Evolutionary conservation across 2,888 invertebrate genomes (phyloP), one percentile per base, ranked within the genome.

Genomic region (Athalia cordata): DNA sequence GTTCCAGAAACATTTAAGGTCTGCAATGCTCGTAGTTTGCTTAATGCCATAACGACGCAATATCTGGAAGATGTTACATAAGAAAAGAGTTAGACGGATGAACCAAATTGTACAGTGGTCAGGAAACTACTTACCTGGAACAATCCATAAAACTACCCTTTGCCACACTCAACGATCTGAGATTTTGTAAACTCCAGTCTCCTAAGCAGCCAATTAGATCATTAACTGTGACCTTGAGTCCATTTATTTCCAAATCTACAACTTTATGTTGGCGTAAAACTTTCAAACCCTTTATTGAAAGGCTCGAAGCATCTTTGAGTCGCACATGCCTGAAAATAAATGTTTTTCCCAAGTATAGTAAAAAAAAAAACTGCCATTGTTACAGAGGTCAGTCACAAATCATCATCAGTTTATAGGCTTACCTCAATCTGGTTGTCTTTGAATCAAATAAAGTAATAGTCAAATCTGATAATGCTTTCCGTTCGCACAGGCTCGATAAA

Each of bases 1-100:
- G 94, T 95, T 83, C 93, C 91, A 79, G 94, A 93, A 4, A 95
- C 93, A 89, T 94, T 94, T 66, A 95, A 88, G 77, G 90, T 91
- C 80, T 91, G 92, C 76, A 95, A 88, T 81, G 92, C 93, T 80
- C 92, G 92, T 59, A 95, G 90, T 85, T 93, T 92, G 49, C 93
- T 92, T 81, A 94, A 90, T 62, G 93, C 92, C 65, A 94, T 92
- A 78, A 93, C 91, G 52, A 93, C 92, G 85, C 92, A 92, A 83
- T 92, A 92, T 84, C 92, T 92, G 81, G 67, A 57, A 67, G 49
- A 77, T 77, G 52, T 62, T 50, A 70, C 59, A 59, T 62, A 59
- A 61, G 8, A 29, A 66, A 77, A 13, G 13, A 47, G 66, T 49
- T 77, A 78, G 52, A 29, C 1, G 2, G 29, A 29, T 29, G 29